phyloP scores from a whole-genome alignment of 2,797 vertebrate species.

The Danio kyathit region DNA sequence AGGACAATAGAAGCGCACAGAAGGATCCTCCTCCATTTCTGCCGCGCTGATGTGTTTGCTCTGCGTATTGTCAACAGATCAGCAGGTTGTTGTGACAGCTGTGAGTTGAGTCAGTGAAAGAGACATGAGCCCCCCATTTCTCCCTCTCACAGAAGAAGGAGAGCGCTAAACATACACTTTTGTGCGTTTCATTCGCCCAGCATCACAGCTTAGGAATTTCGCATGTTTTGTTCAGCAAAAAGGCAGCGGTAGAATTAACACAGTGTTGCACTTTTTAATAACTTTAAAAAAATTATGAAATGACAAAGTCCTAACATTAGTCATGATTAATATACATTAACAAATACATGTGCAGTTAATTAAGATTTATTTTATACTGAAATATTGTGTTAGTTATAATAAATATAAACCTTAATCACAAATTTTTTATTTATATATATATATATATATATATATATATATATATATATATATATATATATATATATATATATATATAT shows the following conservation, averaged over 20 bases:
- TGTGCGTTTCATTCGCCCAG: not conserved
- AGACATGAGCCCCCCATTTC: not conserved
- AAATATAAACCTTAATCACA: too few species aligned
- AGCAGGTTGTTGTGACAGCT: conserved; percentile 67
- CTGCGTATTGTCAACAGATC: conserved; percentile 65
- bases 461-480: too few species aligned
- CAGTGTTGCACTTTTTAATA: not conserved
- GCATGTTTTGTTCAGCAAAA: not conserved
- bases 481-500: too few species aligned
- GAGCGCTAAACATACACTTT: not conserved
- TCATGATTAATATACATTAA: not conserved
- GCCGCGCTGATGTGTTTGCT: conserved; percentile 47
- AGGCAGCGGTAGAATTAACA: not conserved
- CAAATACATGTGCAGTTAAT: not conserved
- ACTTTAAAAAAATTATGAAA: not conserved
- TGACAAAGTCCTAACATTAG: not conserved
- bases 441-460: too few species aligned
- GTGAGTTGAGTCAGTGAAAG: conserved; percentile 44
- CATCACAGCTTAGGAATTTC: not conserved
- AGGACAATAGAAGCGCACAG: conserved; percentile 54
- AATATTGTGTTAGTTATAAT: not conserved
- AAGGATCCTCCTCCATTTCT: conserved; percentile 34
- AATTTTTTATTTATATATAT: too few species aligned
- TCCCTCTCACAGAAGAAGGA: conserved; percentile 13
- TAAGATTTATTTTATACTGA: not conserved